Evolutionary conservation across 2,113 vertebrate species (phyloP).

Genomic region (Nematolebias whitei): DNA sequence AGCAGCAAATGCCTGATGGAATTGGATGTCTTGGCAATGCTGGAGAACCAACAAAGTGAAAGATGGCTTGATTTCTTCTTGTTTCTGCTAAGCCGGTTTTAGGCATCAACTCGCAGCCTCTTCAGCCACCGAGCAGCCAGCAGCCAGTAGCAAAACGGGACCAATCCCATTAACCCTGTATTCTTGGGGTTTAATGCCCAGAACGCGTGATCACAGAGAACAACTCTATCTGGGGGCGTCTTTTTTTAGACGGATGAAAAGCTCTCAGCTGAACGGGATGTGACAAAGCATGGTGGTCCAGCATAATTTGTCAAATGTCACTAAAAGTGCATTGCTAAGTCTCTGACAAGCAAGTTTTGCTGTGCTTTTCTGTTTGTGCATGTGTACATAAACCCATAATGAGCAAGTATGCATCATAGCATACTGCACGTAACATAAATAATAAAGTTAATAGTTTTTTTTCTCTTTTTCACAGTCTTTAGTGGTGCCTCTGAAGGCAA

Average conservation of each 20-base stretch:
- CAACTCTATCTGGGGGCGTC: conserved; percentile 55
- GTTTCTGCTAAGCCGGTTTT: conserved; percentile 60
- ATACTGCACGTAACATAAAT: conserved; percentile 2
- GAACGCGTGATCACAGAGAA: conserved; percentile 57
- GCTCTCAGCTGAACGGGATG: conserved; percentile 17
- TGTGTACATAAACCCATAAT: conserved; percentile 7
- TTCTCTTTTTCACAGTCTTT: conserved; percentile 39
- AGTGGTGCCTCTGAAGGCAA: conserved; percentile 47
- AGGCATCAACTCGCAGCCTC: conserved; percentile 49
- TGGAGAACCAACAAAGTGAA: conserved; percentile 75
- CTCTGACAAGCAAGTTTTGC: conserved; percentile 9
- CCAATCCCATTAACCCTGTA: conserved; percentile 73
- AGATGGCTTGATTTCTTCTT: conserved; percentile 69
- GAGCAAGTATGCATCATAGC: not conserved
- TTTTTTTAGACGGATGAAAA: conserved; percentile 59
- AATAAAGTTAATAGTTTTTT: conserved; percentile 24
- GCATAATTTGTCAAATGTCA: conserved; percentile 36
- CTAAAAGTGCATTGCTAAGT: conserved; percentile 31
- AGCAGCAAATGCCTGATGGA: conserved; percentile 71
- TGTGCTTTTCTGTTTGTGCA: not conserved
- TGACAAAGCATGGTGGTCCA: conserved; percentile 51
- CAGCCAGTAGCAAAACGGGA: conserved; percentile 63
- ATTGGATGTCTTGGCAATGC: conserved; percentile 71
- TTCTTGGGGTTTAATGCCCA: conserved; percentile 63
- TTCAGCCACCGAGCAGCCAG: conserved; percentile 34